Percentiles rank a stretch among this genome's conserved stretches.
Evolutionary conservation across 1,140 invertebrate species (phyloP).

Genomic region (Heterodera carotae): DNA sequence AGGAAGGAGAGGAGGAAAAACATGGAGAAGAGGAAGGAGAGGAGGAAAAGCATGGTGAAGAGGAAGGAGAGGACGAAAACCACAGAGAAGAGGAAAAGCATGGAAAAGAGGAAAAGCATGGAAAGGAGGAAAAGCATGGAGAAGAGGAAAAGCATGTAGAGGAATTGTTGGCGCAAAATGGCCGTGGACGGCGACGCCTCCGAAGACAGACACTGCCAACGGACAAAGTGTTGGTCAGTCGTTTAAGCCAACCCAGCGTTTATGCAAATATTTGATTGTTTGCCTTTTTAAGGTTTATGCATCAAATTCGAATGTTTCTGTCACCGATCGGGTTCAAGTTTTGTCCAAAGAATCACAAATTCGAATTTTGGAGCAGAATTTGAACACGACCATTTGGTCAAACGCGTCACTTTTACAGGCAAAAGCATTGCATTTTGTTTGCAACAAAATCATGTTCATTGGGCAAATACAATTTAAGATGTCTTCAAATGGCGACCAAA

Average conservation of each 20-base stretch:
- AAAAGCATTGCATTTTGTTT: background rate
- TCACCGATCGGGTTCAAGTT: constrained; percentile 24
- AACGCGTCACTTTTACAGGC: constrained; percentile 27
- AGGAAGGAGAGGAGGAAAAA: no score
- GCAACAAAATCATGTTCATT: no score
- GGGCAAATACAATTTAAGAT: no score
- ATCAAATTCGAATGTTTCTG: constrained; percentile 34
- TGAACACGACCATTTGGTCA: constrained; percentile 35
- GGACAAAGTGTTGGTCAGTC: constrained; percentile 29
- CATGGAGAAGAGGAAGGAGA: no score
- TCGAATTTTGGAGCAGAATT: constrained; percentile 21
- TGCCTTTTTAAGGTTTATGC: constrained; percentile 24
- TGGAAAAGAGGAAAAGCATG: no score
- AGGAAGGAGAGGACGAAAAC: no score
- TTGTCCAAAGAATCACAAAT: constrained; percentile 28
- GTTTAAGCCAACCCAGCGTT: background rate
- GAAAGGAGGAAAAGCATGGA: background rate
- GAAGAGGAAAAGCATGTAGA: background rate
- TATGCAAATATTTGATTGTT: background rate
- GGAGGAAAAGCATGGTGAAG: no score
- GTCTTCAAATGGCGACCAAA: constrained; percentile 9
- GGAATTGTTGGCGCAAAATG: background rate
- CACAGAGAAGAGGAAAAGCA: no score
- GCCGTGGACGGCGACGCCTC: background rate
- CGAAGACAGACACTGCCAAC: constrained; percentile 24